Base-by-base conservation (phyloP, 2,797 vertebrate genomes). In the Pempheris klunzingeri region DNA sequence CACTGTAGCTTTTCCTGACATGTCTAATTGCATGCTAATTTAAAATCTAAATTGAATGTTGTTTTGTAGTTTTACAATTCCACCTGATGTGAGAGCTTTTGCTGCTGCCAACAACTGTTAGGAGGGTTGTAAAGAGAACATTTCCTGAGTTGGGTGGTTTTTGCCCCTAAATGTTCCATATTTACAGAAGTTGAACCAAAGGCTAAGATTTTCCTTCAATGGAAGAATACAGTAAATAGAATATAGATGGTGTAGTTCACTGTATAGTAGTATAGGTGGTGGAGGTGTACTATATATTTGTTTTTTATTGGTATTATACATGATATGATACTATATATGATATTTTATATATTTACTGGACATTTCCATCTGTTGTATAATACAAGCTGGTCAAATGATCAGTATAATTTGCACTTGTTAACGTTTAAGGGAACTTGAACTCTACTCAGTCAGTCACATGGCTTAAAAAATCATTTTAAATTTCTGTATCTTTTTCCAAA, bases 401-500 rank as follows among this genome's bases (percentile, higher is more conserved):
- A n/a, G n/a, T n/a, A n/a, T 58, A 57, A 24, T 58, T 11, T 32
- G 10, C 24, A 24, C 17, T 28, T 24, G 7, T 54, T 38, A 18
- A 43, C 43, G 17, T 66, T 41, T 30, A 24, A 50, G 52, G 15
- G n/a, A 50, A 49, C 18, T 4, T 26, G 4, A 1, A 3, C 13
- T 18, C 7, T 18, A 24, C 22, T n/a, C n/a, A n/a, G n/a, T 38
- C 28, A 46, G 18, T 49, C 43, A 53, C 18, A n/a, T 63, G 18
- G 7, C 22, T 73, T 70, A 52, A 71, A 65, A 62, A 52, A 28
- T 28, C 11, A 14, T 30, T 54, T 30, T 6, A 44, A 11, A 67
- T 54, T 34, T 50, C 28, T 34, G 3, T 15, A 41, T 84, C 39
- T 18, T 44, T 64, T 60, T 54, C 32, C 22, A 71, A 28, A 81